Percentiles rank a stretch among this genome's conserved stretches.
phyloP scores from a whole-genome alignment of 2,113 vertebrate species.

The Piaya cayana region DNA sequence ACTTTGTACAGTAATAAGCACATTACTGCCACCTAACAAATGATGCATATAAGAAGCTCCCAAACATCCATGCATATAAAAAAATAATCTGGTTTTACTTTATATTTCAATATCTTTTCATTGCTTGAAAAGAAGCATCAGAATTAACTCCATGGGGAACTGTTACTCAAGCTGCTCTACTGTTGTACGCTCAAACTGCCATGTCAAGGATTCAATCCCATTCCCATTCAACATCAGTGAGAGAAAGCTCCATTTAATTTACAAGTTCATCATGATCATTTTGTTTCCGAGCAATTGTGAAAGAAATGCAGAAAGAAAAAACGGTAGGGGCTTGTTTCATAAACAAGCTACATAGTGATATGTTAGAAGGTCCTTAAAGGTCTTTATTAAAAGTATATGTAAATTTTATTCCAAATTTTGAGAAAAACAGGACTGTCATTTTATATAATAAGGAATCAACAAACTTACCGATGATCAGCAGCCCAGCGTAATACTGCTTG shows the following conservation, averaged over 20 bases:
- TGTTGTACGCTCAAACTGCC: not conserved
- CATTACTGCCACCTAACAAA: not conserved
- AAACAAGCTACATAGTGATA: not conserved
- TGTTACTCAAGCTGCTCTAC: not conserved
- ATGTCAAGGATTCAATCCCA: not conserved
- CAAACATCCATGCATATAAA: not conserved
- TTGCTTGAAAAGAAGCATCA: conserved; percentile 11
- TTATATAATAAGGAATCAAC: not conserved
- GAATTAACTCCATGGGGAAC: conserved; percentile 24
- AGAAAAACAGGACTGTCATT: not conserved
- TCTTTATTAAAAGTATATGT: not conserved
- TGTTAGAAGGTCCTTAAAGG: not conserved
- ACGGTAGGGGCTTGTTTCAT: not conserved
- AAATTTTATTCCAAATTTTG: not conserved
- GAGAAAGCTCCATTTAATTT: not conserved
- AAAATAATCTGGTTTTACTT: conserved; percentile 10
- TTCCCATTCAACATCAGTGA: not conserved
- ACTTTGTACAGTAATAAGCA: not conserved
- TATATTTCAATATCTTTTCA: conserved; percentile 3
- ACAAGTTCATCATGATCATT: not conserved
- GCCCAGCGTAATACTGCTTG: conserved; percentile 71
- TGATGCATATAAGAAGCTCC: not conserved
- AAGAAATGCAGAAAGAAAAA: not conserved
- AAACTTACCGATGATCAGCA: conserved; percentile 55
- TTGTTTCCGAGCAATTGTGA: not conserved